These are phyloP conservation scores for Proales similis DNA, from an alignment of 1,140 invertebrate genomes.

Conservation along the genomic window DNA sequence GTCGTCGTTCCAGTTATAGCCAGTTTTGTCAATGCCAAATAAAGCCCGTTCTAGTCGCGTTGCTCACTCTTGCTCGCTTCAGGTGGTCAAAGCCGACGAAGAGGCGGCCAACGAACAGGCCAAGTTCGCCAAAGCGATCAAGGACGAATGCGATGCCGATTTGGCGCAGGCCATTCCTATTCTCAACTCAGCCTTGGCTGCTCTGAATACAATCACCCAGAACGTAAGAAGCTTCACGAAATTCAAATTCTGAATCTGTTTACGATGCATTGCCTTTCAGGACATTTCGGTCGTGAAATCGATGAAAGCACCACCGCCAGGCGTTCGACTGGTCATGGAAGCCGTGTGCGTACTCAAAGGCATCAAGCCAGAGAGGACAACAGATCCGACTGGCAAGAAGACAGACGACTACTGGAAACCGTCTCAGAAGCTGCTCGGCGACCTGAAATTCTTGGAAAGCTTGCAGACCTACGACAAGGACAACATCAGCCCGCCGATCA, in stretches of 20 bases:
- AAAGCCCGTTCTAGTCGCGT: neutral
- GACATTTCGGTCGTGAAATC: slow-evolving; percentile 53
- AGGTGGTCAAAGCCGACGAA: slow-evolving; percentile 54
- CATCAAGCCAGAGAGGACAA: slow-evolving; percentile 51
- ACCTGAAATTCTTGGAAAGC: slow-evolving; percentile 54
- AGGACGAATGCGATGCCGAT: slow-evolving; percentile 54
- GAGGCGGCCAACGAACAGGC: slow-evolving; percentile 54
- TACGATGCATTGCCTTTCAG: slow-evolving; percentile 36
- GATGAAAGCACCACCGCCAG: slow-evolving; percentile 51
- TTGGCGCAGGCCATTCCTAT: slow-evolving; percentile 52
- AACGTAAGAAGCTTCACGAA: slow-evolving; percentile 40
- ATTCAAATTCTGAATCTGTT: neutral
- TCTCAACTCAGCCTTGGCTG: slow-evolving; percentile 50
- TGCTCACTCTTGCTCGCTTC: neutral
- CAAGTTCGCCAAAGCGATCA: slow-evolving; percentile 50
- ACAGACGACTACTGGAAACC: slow-evolving; percentile 55
- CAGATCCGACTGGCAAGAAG: slow-evolving; percentile 53
- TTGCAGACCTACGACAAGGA: slow-evolving; percentile 52
- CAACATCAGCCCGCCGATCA: slow-evolving; percentile 48
- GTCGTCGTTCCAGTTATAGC: no score
- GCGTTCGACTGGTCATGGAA: slow-evolving; percentile 52
- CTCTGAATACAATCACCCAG: slow-evolving; percentile 51
- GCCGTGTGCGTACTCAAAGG: slow-evolving; percentile 52
- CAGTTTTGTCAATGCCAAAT: no score
- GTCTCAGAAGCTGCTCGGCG: slow-evolving; percentile 52